Percentiles rank a stretch among this genome's conserved stretches.
Evolutionary conservation across 37 sponge, comb jelly and placozoan genomes (phyloP).

Genomic region (Spongilla lacustris): DNA sequence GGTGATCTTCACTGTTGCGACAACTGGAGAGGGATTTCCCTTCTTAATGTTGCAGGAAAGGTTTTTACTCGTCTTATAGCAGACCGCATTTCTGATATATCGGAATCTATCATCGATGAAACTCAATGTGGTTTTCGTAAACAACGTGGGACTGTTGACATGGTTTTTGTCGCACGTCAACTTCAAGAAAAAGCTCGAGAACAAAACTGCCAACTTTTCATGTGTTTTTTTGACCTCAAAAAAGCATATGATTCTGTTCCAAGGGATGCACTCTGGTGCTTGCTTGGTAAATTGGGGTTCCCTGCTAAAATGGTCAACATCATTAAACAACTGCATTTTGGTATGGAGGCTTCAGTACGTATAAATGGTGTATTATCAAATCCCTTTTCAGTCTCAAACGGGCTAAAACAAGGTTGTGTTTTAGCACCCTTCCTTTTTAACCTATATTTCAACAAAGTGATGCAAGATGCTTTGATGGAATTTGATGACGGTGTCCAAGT

Average conservation of each 20-base stretch:
- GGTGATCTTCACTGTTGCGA: no score
- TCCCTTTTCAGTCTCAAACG: conserved; percentile 34
- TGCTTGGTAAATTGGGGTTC: neutral
- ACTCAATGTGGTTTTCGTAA: conserved; percentile 48
- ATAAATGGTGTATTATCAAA: conserved; percentile 13
- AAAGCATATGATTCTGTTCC: conserved; percentile 6
- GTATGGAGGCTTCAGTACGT: conserved; percentile 39
- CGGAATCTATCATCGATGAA: neutral
- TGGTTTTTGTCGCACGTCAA: conserved; percentile 36
- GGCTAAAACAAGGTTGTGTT: conserved; percentile 52
- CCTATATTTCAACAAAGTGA: conserved; percentile 37
- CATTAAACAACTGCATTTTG: conserved; percentile 36
- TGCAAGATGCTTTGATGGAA: no score
- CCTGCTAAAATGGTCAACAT: neutral
- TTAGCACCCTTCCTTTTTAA: conserved; percentile 44
- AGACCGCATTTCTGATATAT: no score
- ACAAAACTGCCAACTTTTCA: conserved; percentile 21
- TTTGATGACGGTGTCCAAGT: no score
- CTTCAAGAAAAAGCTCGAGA: conserved; percentile 41
- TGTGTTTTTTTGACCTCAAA: conserved; percentile 26
- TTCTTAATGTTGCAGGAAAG: no score
- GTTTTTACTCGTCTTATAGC: no score
- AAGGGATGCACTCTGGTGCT: neutral
- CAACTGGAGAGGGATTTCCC: no score
- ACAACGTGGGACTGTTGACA: conserved; percentile 33